Evolutionary conservation across 2,113 vertebrate species (phyloP).

Genomic region (Epinephelus lanceolatus): DNA sequence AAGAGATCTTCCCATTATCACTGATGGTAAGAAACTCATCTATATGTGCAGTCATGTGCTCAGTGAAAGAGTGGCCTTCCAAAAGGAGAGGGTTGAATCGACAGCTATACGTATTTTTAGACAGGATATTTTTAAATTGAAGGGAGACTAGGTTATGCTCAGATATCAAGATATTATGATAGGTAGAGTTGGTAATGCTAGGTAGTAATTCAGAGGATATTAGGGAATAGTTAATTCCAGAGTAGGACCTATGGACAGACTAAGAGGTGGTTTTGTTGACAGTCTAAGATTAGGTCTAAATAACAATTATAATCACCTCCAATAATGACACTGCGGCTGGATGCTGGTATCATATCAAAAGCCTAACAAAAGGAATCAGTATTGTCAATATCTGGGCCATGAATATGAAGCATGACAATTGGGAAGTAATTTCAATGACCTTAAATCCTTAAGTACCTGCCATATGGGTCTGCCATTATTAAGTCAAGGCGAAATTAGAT

Average conservation of each 20-base stretch:
- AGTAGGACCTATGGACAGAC: background rate
- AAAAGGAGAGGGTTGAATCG: slow-evolving; percentile 22
- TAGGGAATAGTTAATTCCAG: background rate
- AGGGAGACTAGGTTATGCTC: background rate
- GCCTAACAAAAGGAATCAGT: background rate
- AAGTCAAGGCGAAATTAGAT: background rate
- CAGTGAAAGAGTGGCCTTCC: background rate
- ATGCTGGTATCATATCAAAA: slow-evolving; percentile 6
- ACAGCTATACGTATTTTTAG: background rate
- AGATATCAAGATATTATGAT: slow-evolving; percentile 17
- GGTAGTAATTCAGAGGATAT: slow-evolving; percentile 3
- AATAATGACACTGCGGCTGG: background rate
- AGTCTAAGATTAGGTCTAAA: background rate
- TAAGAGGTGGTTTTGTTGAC: background rate
- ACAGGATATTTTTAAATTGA: background rate
- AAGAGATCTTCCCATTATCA: slow-evolving; percentile 7
- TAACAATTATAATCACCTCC: background rate
- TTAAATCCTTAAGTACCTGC: background rate
- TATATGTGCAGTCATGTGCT: background rate
- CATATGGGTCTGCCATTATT: background rate
- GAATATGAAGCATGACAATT: background rate
- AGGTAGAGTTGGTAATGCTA: background rate
- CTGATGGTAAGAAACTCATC: background rate
- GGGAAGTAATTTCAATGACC: background rate
- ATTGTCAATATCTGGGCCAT: background rate